A percentile compares a stretch with the other conserved stretches of the same genome.
phyloP scores from a whole-genome alignment of 92 coral and sea anemone species.

The Epizoanthus fatuus region DNA sequence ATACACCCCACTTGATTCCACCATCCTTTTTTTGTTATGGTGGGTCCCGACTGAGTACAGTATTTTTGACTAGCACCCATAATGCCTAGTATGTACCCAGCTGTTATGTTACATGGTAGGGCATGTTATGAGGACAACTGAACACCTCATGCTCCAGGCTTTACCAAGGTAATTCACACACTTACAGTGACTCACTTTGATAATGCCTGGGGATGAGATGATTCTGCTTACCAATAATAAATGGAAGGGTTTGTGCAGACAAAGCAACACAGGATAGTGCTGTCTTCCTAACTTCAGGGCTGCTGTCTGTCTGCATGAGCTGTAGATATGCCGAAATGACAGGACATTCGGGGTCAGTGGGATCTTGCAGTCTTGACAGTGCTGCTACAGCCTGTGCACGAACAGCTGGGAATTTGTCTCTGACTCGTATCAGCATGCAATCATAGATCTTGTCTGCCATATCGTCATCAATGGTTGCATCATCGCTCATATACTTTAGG shows the following conservation, averaged over 20 bases:
- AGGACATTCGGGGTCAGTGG: constrained; percentile 84
- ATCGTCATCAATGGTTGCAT: constrained; percentile 90
- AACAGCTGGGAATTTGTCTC: constrained; percentile 87
- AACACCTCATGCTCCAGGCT: too few relatives aligned
- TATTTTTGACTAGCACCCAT: too few relatives aligned
- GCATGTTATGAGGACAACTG: too few relatives aligned
- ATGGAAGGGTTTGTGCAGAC: constrained; percentile 75
- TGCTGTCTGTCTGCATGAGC: constrained; percentile 81
- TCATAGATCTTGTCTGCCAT: constrained; percentile 91
- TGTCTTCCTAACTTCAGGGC: constrained; percentile 91
- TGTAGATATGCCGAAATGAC: constrained; percentile 77
- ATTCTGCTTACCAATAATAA: constrained; percentile 76
- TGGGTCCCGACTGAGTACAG: too few relatives aligned
- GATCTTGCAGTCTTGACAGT: constrained; percentile 93
- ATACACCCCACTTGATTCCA: too few relatives aligned
- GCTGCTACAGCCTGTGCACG: constrained; percentile 94
- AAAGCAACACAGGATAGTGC: constrained; percentile 82
- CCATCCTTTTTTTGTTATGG: too few relatives aligned
- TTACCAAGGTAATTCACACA: neutral
- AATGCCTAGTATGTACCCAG: too few relatives aligned
- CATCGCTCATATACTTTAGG: constrained; percentile 87
- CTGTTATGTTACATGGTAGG: too few relatives aligned
- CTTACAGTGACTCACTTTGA: neutral
- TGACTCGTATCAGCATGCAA: constrained; percentile 85
- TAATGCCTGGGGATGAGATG: neutral